Evolutionary conservation across 2,113 vertebrate species (phyloP).

Genomic region (Eulemur rufifrons): DNA sequence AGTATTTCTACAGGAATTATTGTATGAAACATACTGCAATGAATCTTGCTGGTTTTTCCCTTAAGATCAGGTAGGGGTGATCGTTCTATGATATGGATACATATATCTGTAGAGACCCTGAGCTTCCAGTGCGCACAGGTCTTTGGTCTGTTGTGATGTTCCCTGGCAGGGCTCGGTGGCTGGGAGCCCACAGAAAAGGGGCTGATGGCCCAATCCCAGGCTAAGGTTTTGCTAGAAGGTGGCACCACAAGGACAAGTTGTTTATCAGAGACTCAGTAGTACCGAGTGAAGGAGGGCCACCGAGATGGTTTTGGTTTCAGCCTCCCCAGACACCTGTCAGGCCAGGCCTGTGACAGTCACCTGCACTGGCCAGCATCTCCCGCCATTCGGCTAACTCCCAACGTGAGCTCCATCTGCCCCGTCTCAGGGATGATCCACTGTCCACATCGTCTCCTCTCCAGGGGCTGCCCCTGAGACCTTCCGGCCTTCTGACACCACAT

Average conservation of each 20-base stretch:
- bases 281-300: no score
- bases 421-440: neutral
- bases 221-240: neutral
- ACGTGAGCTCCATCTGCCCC: no score
- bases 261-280: neutral
- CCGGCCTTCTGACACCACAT: neutral
- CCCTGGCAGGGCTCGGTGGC: neutral
- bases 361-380: neutral
- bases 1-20: neutral
- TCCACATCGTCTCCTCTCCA: neutral
- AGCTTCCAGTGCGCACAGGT: neutral
- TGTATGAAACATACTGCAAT: neutral
- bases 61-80: neutral
- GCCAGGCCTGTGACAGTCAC: neutral
- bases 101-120: neutral
- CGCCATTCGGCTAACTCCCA: neutral
- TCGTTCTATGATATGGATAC: neutral
- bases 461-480: no score
- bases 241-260: neutral
- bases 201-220: no score
- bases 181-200: neutral
- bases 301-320: neutral
- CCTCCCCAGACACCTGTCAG: neutral
- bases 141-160: neutral
- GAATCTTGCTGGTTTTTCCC: neutral